Evolutionary conservation across 1,140 invertebrate genomes (phyloP).

Genomic region (Meloidogyne chitwoodi): DNA sequence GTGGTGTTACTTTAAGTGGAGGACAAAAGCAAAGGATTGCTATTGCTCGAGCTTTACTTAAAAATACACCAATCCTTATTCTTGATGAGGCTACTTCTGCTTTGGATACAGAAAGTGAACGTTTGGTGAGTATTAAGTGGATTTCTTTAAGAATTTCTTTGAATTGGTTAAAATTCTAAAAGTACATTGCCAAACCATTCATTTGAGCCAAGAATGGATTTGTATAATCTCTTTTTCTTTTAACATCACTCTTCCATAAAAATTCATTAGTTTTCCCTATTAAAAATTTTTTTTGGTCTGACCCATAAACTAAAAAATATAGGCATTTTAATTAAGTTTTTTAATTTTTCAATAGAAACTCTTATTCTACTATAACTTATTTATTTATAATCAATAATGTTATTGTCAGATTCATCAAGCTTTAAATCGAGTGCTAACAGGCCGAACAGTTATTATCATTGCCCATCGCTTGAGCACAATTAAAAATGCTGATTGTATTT

Average conservation of each 20-base stretch:
- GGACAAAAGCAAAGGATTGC: conserved; percentile 81
- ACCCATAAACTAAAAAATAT: too few species aligned
- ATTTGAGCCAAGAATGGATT: too few species aligned
- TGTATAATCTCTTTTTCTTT: too few species aligned
- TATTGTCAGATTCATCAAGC: conserved; percentile 63
- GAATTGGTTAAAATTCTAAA: too few species aligned
- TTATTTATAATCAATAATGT: too few species aligned
- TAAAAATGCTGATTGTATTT: conserved; percentile 67
- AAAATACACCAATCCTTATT: conserved; percentile 63
- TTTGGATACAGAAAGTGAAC: conserved; percentile 61
- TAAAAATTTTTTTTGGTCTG: neutral
- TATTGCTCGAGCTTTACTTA: conserved; percentile 62
- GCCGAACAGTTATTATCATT: conserved; percentile 71
- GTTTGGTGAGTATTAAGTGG: conserved; percentile 25
- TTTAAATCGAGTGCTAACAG: conserved; percentile 61
- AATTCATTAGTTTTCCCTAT: too few species aligned
- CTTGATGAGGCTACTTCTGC: conserved; percentile 64
- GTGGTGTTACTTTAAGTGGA: conserved; percentile 81
- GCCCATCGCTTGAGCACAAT: conserved; percentile 74
- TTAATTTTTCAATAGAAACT: too few species aligned
- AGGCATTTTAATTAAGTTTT: too few species aligned
- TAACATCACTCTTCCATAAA: too few species aligned
- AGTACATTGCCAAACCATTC: too few species aligned
- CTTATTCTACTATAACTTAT: too few species aligned
- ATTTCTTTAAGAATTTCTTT: too few species aligned